Base-by-base conservation (phyloP, 64 coral and sea anemone species). In the Montipora efflorescens region DNA sequence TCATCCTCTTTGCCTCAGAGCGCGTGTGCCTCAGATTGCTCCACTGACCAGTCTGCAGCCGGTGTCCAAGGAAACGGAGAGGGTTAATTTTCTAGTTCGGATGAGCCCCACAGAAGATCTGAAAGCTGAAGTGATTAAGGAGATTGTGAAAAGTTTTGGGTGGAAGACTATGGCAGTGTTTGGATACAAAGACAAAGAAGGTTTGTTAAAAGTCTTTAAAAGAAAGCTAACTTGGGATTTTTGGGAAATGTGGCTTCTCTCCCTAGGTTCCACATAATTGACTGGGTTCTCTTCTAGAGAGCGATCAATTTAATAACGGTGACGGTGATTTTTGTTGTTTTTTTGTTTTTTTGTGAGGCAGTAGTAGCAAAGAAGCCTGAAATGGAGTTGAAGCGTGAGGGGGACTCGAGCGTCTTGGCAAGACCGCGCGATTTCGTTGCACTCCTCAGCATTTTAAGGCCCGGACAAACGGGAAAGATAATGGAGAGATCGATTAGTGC, bases 11-110 rank as follows among this genome's bases (percentile, higher is more conserved):
- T 82, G 74, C 1, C 78, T 71, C 28, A 67, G 59, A 49, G 91
- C 91, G 57, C 74, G 84, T 87, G 91, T 93, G 10, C 91, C 91
- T 8, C 91, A 93, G 76, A 93, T 93, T 55, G 55, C 84, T 52
- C 91, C 91, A 14, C 74, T 93, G 82, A 93, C 91, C 73, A 93
- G 82, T 80, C 64, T 51, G 13, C 59, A 87, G 18, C 68, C 20
- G 0, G 76, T 47, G 20, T 55, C 51, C 46, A 22, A 70, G 21
- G 47, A 78, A 19, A 18, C 45, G 43, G 45, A 19, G 28, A 67
- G 51, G 5, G 67, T 59, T 5, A 84, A 59, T n/a, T 93, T 79
- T 79, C 25, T 93, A 79, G 5, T 93, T 14, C 74, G 82, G 43
- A 93, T 93, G 83, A 87, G 72, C 47, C 91, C 91, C 12, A 87